phyloP scores from a whole-genome alignment of 35 echinoderm and acorn worm species.

The Anneissia japonica region DNA sequence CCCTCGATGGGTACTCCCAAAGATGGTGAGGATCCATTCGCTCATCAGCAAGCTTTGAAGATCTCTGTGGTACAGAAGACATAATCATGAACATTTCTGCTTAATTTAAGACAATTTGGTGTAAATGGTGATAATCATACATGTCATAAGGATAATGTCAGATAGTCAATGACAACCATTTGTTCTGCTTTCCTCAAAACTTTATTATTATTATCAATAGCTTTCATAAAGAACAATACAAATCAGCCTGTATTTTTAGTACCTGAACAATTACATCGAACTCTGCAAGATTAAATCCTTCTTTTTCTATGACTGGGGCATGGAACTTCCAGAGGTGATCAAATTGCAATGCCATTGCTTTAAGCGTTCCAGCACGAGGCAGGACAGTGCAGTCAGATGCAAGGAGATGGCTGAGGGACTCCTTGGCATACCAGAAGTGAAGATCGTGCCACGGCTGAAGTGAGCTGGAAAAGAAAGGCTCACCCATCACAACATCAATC shows the following conservation, averaged over 20 bases:
- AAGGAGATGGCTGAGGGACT: slow-evolving; percentile 17
- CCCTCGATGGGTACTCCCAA: slow-evolving; percentile 86
- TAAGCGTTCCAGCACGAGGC: slow-evolving; percentile 51
- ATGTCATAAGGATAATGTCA: not conserved
- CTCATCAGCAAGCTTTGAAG: slow-evolving; percentile 60
- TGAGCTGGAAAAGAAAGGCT: slow-evolving; percentile 79
- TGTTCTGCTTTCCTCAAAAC: not conserved
- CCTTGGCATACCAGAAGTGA: slow-evolving; percentile 84
- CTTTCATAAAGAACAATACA: too few relatives aligned
- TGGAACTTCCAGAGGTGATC: slow-evolving; percentile 98
- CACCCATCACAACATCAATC: slow-evolving; percentile 74
- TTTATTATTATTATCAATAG: too few relatives aligned
- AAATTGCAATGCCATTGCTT: slow-evolving; percentile 79
- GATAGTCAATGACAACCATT: not conserved
- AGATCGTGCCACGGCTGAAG: slow-evolving; percentile 89
- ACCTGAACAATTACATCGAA: slow-evolving; percentile 95
- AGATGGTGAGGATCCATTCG: slow-evolving; percentile 75
- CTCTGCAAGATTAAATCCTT: slow-evolving; percentile 74
- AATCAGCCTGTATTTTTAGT: too few relatives aligned
- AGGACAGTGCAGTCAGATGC: slow-evolving; percentile 43
- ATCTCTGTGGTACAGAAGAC: slow-evolving; percentile 59
- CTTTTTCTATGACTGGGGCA: slow-evolving; percentile 65
- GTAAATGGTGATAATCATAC: not conserved
- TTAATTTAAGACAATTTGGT: too few relatives aligned
- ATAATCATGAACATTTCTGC: too few relatives aligned